A percentile compares a stretch with the other conserved stretches of the same genome.
Evolutionary conservation across 2,797 vertebrate genomes (phyloP).

Genomic region (Chrysolophus pictus): DNA sequence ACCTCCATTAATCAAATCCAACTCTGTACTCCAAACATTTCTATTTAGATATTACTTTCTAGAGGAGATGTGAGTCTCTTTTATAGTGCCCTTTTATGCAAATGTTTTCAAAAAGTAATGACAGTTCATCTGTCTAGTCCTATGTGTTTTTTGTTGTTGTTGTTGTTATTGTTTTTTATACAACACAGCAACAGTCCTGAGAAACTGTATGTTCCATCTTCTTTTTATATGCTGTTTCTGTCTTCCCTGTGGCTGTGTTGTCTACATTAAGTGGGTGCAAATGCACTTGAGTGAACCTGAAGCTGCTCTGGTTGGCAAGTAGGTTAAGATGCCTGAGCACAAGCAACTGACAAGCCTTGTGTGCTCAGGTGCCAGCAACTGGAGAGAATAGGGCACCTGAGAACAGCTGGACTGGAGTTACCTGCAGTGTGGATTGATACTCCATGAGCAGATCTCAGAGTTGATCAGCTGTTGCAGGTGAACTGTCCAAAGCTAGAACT

Average conservation of each 20-base stretch:
- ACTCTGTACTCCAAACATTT: not conserved
- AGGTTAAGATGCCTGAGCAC: not conserved
- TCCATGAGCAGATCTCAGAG: not conserved
- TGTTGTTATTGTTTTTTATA: too few relatives aligned
- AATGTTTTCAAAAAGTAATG: not conserved
- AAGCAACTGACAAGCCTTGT: not conserved
- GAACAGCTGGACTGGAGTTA: not conserved
- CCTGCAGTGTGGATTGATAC: rapidly evolving
- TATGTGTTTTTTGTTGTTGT: not conserved
- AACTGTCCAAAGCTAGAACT: not conserved
- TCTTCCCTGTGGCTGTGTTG: not conserved
- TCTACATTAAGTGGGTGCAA: not conserved
- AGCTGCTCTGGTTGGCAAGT: not conserved
- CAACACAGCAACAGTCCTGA: not conserved
- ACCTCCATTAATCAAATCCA: not conserved
- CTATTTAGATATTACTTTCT: not conserved
- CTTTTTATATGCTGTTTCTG: not conserved
- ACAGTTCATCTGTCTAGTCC: not conserved
- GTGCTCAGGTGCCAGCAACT: not conserved
- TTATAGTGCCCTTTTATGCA: not conserved
- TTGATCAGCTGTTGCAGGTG: not conserved
- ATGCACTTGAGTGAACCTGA: not conserved
- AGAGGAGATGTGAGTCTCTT: not conserved
- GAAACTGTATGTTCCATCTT: not conserved
- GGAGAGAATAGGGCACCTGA: not conserved